Base-by-base conservation (phyloP, 2,113 vertebrate species). In the Uria aalge region DNA sequence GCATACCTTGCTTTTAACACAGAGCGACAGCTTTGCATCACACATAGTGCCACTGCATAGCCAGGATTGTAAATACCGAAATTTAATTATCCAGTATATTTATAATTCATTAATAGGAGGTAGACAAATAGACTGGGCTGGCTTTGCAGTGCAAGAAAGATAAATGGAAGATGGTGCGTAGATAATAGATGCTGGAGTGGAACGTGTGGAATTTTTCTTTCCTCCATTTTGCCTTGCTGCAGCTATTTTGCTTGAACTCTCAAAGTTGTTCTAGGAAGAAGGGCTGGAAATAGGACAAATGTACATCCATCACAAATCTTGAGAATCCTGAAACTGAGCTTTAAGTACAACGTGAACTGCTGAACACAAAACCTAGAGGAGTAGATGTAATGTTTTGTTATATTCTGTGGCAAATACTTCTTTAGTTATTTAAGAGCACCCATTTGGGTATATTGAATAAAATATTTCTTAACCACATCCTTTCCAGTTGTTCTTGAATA, bases 31-130 rank as follows among this genome's bases (percentile, higher is more conserved):
- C 75, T 78, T 96, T 52, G 60, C 75, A 60, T 76, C 76, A 47
- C 76, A 67, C 26, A 18, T 41, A 6, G 4, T 85, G 63, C 21
- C 38, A 62, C 75, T 88, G 69, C 62, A 38, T 60, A 94, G 67
- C 8, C 48, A 67, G 67, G 67, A 40, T 7, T 91, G 64, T 71
- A 69, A 96, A 96, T 80, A 85, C 12, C 23, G 11, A 62, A 40
- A 92, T 96, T 95, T 97, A 94, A 94, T 96, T 96, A 84, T 87
- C 73, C 36, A 45, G 19, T 89, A 4, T 88, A 85, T 95, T 97
- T 97, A 94, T 85, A 93, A 94, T 96, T 94, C 63, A 74, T 82
- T 92, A 94, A 91, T 85, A 71, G 56, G 52, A 96, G 72, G 20
- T 13, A 89, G 88, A 89, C 38, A 91, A 43, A 95, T 75, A 93